Conservation (phyloP, 2,113 vertebrate genomes). For the Microcebus murinus region DNA sequence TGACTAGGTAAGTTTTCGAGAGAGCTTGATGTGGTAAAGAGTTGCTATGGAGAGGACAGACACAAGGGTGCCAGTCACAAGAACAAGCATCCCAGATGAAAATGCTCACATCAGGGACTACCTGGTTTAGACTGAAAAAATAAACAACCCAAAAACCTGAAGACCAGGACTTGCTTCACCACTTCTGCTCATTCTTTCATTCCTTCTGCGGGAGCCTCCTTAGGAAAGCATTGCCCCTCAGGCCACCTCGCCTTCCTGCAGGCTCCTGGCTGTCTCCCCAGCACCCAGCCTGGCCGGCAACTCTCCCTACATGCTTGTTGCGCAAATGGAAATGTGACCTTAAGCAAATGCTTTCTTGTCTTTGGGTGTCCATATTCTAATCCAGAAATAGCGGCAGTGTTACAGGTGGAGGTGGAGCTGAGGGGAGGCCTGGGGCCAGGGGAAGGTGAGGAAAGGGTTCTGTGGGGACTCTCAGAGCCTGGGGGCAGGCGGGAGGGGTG, state of each 20-base stretch:
- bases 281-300: background rate
- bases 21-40: conserved; percentile 3
- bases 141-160: background rate
- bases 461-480: background rate
- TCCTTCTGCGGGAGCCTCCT: background rate
- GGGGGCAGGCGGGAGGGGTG: background rate
- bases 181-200: conserved; percentile 45
- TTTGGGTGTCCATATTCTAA: background rate
- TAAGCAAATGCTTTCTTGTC: background rate
- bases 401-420: background rate
- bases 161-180: background rate
- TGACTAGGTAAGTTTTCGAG: conserved; percentile 46
- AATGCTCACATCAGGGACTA: conserved; percentile 24
- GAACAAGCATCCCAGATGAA: background rate
- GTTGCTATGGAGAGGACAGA: conserved; percentile 28
- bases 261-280: background rate
- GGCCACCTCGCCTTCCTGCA: too few relatives aligned
- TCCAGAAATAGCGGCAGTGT: background rate
- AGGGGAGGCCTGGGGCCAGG: background rate
- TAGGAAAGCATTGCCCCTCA: background rate
- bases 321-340: background rate
- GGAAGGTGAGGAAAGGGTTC: background rate
- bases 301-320: background rate
- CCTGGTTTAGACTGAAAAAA: background rate
- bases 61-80: background rate